Conservation (phyloP, 2,888 invertebrate genomes). For the Zonitis immaculata region DNA sequence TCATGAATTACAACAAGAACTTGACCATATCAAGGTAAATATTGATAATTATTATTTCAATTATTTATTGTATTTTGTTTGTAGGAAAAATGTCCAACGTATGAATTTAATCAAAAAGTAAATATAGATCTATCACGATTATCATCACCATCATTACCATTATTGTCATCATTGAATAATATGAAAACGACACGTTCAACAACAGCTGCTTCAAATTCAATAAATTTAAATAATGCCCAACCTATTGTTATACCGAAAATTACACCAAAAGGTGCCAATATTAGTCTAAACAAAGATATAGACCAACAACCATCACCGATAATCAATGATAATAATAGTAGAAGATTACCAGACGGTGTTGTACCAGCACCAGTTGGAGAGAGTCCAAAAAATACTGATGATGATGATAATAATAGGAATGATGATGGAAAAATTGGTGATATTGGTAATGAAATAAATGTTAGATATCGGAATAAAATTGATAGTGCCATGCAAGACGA, state of each 20-base stretch:
- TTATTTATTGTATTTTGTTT: conserved; percentile 1
- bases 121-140: background rate
- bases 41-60: background rate
- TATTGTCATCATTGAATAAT: too few relatives aligned
- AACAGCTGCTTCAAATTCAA: conserved; percentile 22
- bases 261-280: conserved; percentile 37
- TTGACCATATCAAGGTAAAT: conserved; percentile 35
- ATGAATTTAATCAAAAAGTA: conserved; percentile 25
- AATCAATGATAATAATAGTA: conserved; percentile 6
- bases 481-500: conserved; percentile 44
- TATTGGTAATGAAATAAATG: conserved; percentile 38
- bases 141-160: background rate
- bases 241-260: conserved; percentile 39
- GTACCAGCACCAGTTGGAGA: conserved; percentile 26
- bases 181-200: conserved; percentile 29
- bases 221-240: conserved; percentile 34
- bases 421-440: conserved; percentile 27
- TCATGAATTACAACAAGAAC: conserved; percentile 36
- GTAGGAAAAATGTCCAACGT: conserved; percentile 23
- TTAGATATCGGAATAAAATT: conserved; percentile 49
- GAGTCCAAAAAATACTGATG: background rate
- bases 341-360: conserved; percentile 35
- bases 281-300: background rate
- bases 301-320: conserved; percentile 14
- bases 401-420: conserved; percentile 13